Base-by-base conservation (phyloP, 2,888 invertebrate genomes). In the Andricus curvator region DNA sequence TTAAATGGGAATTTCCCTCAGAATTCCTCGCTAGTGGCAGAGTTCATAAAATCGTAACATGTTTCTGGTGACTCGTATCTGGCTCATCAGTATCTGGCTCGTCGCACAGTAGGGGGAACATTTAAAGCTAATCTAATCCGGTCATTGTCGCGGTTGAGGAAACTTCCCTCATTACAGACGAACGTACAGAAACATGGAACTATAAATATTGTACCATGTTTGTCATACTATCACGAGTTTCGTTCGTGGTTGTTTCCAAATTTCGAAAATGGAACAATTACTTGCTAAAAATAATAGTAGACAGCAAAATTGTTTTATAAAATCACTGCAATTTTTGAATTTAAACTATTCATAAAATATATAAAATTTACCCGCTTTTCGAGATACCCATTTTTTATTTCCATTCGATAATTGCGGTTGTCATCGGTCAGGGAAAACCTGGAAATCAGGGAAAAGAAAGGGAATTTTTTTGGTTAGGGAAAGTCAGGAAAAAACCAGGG, bases 141-240 rank as follows among this genome's bases (percentile, higher is more conserved):
- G 81, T 82, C 78, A 82, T 79, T 82, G 81, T 82, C 80, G 70
- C 77, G 77, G n/a, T 68, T 79, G 70, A 68, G 33, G 81, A 77
- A 66, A 81, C 64, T 56, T 70, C 33, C 51, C 51, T 70, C 20
- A 29, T 51, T 56, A 51, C 25, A 56, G 33, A 70, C 25, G 51
- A 51, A 70, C n/a, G 13, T 48, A 70, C 51, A 51, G 51, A 77
- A 70, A 22, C 67, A 37, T 74, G 74, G 51, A 81, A 78, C 76
- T 81, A 13, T 41, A 41, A n/a, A 25, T 44, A 62, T 22, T 56
- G 44, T 41, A 13, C 62, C 66, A 41, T 8, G 20, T 37, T 70
- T 29, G 29, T 70, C 51, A 51, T 9, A 70, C 25, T 48, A 44
- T 70, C 48, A 29, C 17, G 70, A 70, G 20, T 29, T 51, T 70